phyloP scores from a whole-genome alignment of 1,140 invertebrate species.

The Halesus radiatus region DNA sequence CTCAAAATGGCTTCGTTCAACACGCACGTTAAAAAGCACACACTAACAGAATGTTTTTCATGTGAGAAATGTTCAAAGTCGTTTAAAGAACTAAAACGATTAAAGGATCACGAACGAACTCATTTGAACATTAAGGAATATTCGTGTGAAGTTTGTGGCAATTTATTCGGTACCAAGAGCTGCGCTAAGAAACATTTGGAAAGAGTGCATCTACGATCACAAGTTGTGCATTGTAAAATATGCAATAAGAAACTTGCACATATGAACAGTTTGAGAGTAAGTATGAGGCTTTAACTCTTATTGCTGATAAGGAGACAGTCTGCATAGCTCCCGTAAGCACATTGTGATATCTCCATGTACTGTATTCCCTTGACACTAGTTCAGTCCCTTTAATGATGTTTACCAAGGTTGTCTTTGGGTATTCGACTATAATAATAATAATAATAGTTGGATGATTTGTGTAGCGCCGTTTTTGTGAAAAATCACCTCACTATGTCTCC shows the following conservation, averaged over 20 bases:
- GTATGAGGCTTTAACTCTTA: background rate
- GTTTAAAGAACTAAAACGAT: slow-evolving; percentile 41
- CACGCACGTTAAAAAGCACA: slow-evolving; percentile 48
- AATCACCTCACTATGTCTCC: no score
- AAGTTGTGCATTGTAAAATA: slow-evolving; percentile 49
- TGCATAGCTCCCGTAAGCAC: no score
- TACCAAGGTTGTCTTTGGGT: no score
- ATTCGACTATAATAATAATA: no score
- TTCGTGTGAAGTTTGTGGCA: slow-evolving; percentile 54
- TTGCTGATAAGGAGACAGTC: no score
- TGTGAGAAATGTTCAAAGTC: slow-evolving; percentile 47
- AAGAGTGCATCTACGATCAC: slow-evolving; percentile 47
- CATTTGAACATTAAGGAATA: slow-evolving; percentile 54
- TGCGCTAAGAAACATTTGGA: slow-evolving; percentile 51
- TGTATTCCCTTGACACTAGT: no score
- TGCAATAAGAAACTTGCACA: slow-evolving; percentile 54
- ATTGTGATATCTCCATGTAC: no score
- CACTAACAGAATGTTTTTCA: slow-evolving; percentile 37
- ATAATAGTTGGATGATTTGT: no score
- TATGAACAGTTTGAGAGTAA: slow-evolving; percentile 48
- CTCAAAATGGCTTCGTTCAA: slow-evolving; percentile 45
- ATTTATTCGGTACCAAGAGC: slow-evolving; percentile 47
- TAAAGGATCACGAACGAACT: slow-evolving; percentile 53
- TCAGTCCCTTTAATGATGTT: background rate
- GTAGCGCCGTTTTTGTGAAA: no score